Conservation (phyloP, 2,888 invertebrate species). For the Drosophila recens region DNA sequence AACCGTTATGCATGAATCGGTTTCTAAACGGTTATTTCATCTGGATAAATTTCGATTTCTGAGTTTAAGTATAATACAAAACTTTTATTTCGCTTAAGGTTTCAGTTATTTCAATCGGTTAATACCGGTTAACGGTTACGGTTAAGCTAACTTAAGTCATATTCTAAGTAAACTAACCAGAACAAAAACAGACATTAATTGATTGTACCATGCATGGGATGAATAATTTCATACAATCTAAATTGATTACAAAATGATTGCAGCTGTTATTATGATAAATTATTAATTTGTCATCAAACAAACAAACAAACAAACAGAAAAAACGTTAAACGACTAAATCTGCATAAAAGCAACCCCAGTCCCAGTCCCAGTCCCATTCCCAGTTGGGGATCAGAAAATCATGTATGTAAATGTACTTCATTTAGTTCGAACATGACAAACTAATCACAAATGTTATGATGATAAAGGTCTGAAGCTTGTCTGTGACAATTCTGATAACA, state of each 20-base stretch:
- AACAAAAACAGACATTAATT: conserved; percentile 64
- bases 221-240: conserved; percentile 55
- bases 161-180: conserved; percentile 9
- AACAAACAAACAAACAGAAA: conserved; percentile 14
- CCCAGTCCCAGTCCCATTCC: conserved; percentile 21
- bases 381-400: conserved; percentile 42
- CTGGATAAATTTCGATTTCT: no score
- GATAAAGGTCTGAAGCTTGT: conserved; percentile 50
- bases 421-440: conserved; percentile 75
- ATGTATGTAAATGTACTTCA: conserved; percentile 36
- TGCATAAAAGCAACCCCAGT: conserved; percentile 79
- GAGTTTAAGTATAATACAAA: no score
- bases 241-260: conserved; percentile 79
- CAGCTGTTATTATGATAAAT: conserved; percentile 78
- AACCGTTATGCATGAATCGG: no score
- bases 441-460: conserved; percentile 80
- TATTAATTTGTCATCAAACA: conserved; percentile 79
- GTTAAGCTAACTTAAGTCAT: not conserved
- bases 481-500: conserved; percentile 36
- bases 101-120: no score
- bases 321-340: conserved; percentile 52
- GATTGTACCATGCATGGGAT: no score
- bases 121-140: no score
- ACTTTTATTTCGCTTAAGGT: no score
- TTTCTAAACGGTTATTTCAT: no score